These are phyloP conservation scores for Heliconius charithonia DNA, from an alignment of 2,888 invertebrate species.

Conservation along the genomic window DNA sequence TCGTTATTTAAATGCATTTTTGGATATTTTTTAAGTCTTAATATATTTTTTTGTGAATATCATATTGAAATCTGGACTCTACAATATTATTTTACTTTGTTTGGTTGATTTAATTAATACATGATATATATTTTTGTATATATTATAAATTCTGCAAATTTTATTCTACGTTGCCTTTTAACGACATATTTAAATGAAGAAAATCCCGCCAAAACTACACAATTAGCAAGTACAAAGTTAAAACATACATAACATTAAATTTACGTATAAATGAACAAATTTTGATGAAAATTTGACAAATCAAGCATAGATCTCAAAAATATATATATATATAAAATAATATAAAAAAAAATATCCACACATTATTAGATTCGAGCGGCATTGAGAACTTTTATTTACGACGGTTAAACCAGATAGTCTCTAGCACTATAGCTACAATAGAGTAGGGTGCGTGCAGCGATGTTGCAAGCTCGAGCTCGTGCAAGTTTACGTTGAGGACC, in stretches of 20 bases:
- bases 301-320: too few species aligned
- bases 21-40: neutral
- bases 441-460: constrained; percentile 52
- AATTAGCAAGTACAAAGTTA: neutral
- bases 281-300: neutral
- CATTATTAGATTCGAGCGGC: neutral
- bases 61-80: neutral
- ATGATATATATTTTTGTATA: neutral
- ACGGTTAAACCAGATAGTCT: constrained; percentile 28
- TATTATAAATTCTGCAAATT: neutral
- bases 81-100: neutral
- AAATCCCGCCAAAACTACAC: neutral
- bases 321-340: neutral
- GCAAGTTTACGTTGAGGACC: constrained; percentile 41
- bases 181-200: neutral
- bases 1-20: neutral
- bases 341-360: neutral
- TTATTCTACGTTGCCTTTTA: neutral
- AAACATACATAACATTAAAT: neutral
- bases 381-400: constrained; percentile 20
- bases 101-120: neutral
- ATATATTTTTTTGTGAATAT: neutral
- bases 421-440: constrained; percentile 35
- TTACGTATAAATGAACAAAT: neutral
- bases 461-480: constrained; percentile 56